Percentiles rank a stretch among this genome's conserved stretches.
Conservation (phyloP, 2,888 invertebrate species). For the Ophion ventricosus region DNA sequence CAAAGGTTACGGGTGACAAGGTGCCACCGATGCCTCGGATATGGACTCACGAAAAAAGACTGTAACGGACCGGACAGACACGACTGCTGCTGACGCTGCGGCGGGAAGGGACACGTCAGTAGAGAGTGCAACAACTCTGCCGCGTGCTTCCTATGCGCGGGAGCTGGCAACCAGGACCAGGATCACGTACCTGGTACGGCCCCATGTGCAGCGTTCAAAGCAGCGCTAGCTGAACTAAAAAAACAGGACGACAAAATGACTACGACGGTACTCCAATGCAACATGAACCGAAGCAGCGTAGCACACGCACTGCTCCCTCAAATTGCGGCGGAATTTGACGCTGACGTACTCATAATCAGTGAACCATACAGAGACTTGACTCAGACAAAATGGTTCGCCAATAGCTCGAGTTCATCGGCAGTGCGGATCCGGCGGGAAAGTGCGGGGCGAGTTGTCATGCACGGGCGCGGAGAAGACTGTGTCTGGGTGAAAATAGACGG, state of each 20-base stretch:
- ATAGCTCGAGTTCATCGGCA: no score
- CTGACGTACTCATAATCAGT: no score
- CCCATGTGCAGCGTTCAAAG: slow-evolving; percentile 48
- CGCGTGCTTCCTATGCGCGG: slow-evolving; percentile 36
- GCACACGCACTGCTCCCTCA: slow-evolving; percentile 11
- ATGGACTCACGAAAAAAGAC: slow-evolving; percentile 25
- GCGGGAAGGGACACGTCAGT: slow-evolving; percentile 23
- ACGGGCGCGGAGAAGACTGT: slow-evolving; percentile 28
- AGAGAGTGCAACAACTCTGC: slow-evolving; percentile 34
- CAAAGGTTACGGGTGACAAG: slow-evolving; percentile 39
- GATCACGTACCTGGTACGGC: slow-evolving; percentile 52
- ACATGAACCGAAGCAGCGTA: slow-evolving; percentile 22
- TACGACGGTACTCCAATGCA: slow-evolving; percentile 5
- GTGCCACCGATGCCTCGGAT: slow-evolving; percentile 35
- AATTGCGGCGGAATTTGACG: no score
- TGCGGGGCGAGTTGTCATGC: no score
- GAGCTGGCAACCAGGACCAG: slow-evolving; percentile 41
- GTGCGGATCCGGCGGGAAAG: no score
- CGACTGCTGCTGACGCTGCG: slow-evolving; percentile 30
- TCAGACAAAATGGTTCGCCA: no score
- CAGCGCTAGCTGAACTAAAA: slow-evolving; percentile 48
- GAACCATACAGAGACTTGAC: no score
- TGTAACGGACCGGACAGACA: slow-evolving; percentile 35
- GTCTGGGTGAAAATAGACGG: slow-evolving; percentile 34
- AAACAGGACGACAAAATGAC: neutral